Conservation (phyloP, 2,888 invertebrate genomes). For the Perizoma flavofasciatum region DNA sequence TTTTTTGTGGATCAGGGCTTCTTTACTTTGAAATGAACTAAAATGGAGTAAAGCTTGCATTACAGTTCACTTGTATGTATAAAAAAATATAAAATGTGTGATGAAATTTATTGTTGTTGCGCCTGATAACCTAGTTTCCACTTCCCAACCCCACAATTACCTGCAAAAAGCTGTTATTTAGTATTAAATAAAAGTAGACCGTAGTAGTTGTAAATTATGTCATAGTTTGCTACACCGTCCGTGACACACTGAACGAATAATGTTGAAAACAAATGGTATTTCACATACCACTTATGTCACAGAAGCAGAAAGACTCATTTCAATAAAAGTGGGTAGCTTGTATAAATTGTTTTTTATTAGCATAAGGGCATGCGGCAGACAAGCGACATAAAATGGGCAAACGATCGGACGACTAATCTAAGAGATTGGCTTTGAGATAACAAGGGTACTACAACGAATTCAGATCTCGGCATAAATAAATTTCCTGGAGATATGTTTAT, state of each 20-base stretch:
- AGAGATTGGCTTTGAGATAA: constrained; percentile 48
- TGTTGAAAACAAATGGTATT: constrained; percentile 19
- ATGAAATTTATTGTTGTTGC: no score
- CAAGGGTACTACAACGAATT: constrained; percentile 50
- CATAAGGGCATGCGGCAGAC: constrained; percentile 38
- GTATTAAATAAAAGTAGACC: constrained; percentile 16
- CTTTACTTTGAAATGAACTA: not conserved
- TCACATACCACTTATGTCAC: constrained; percentile 9
- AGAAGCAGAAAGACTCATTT: constrained; percentile 2
- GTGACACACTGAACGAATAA: constrained; percentile 26
- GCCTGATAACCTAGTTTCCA: constrained; percentile 6
- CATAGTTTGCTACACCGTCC: constrained; percentile 27
- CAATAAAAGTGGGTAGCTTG: constrained; percentile 4
- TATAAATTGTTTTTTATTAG: constrained; percentile 42
- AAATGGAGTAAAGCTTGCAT: not conserved
- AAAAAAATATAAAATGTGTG: no score
- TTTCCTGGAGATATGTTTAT: constrained; percentile 35
- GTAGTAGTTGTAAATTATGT: constrained; percentile 4
- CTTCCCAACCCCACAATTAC: constrained; percentile 8
- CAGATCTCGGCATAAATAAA: constrained; percentile 42
- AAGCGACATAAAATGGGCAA: constrained; percentile 46
- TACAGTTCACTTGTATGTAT: no score
- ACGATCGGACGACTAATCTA: constrained; percentile 46
- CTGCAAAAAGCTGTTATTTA: constrained; percentile 13
- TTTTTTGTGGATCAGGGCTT: no score